phyloP scores from a whole-genome alignment of 2,113 vertebrate species.

The Cheirogaleus medius region DNA sequence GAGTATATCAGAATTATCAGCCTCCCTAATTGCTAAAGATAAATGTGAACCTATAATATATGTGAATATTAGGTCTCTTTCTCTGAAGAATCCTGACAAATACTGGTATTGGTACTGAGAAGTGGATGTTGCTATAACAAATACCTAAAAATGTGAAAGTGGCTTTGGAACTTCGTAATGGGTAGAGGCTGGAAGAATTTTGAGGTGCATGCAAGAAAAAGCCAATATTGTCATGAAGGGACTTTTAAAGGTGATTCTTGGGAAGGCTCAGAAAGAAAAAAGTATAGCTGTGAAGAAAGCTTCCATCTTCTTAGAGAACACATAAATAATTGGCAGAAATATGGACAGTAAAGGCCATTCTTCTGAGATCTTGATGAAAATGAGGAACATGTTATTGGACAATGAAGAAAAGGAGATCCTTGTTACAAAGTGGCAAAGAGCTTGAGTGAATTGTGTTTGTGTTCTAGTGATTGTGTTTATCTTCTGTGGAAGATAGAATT shows the following conservation, averaged over 20 bases:
- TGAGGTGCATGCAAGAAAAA: neutral
- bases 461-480: neutral
- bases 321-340: neutral
- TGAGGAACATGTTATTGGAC: neutral
- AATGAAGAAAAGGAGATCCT: neutral
- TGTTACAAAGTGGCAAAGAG: neutral
- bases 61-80: neutral
- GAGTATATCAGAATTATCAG: neutral
- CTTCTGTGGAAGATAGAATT: neutral
- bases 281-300: neutral
- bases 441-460: neutral
- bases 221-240: neutral
- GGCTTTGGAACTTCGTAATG: neutral
- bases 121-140: neutral
- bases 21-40: neutral
- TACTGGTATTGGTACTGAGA: neutral
- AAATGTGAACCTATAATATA: neutral
- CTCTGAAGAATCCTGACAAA: neutral
- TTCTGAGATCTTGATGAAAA: neutral
- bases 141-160: neutral
- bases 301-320: neutral
- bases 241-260: neutral
- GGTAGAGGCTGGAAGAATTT: neutral
- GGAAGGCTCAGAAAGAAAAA: neutral
- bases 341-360: neutral